Evolutionary conservation across 1,140 invertebrate species (phyloP).

Genomic region (Achroia grisella): DNA sequence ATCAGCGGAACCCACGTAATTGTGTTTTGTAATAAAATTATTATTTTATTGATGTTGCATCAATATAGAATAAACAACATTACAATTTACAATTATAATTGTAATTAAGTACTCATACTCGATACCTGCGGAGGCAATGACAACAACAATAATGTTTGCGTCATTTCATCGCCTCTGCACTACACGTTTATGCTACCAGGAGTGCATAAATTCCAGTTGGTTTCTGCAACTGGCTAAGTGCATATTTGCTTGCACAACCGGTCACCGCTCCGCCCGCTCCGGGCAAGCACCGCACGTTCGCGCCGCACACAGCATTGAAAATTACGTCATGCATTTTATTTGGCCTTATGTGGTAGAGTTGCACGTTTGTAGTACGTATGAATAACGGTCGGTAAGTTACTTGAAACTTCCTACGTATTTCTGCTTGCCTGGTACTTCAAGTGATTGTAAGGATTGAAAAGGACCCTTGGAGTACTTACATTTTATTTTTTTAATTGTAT

Average conservation of each 20-base stretch:
- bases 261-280: conserved; percentile 18
- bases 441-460: conserved; percentile 44
- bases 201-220: conserved; percentile 27
- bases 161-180: too few relatives aligned
- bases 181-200: conserved; percentile 27
- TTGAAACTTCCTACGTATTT: conserved; percentile 21
- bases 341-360: conserved; percentile 43
- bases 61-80: too few relatives aligned
- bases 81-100: too few relatives aligned
- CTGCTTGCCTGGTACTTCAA: conserved; percentile 44
- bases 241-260: conserved; percentile 42
- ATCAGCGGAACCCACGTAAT: too few relatives aligned
- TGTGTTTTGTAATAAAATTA: too few relatives aligned
- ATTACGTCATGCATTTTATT: conserved; percentile 55
- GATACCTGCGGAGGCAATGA: too few relatives aligned
- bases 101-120: too few relatives aligned
- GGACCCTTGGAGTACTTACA: conserved; percentile 12
- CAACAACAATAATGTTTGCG: too few relatives aligned
- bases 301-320: conserved; percentile 45
- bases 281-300: neutral
- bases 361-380: conserved; percentile 24
- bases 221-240: conserved; percentile 33
- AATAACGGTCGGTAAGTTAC: conserved; percentile 36
- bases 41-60: too few relatives aligned
- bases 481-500: too few relatives aligned